Base-by-base conservation (phyloP, 2,888 invertebrate genomes). In the Nasonia oneida region DNA sequence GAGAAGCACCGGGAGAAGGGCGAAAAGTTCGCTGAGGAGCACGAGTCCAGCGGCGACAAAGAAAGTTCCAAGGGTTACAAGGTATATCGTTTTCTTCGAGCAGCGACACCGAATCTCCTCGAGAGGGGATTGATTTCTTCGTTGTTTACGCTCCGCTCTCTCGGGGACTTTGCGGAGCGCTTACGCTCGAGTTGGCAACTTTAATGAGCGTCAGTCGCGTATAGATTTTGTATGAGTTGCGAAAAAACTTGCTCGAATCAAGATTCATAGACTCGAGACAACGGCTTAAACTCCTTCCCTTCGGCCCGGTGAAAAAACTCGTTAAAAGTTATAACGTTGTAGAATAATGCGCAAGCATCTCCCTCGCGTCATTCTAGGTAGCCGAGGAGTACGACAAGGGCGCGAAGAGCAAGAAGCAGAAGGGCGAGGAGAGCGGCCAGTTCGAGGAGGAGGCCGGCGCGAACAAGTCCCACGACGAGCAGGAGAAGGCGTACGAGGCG, bases 391-490 rank as follows among this genome's bases (percentile, higher is more conserved):
- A 88, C 73, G 91, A 92, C 73, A 91, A 91, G 82, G 91, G 90
- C 6, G 89, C 90, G 79, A 90, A 90, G 75, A 91, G 95, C n/a
- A 92, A 94, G 87, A 95, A 95, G 88, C 94, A 94, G 90, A 93
- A 81, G 50, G 83, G 73, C 82, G 94, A 94, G 61, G 92, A 94
- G 10, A 94, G 95, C 90, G 84, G 82, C 0, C 73, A 81, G 14
- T 18, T 8, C 3, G 12, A 94, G 94, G 1, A 94, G 95, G 88
- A 94, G 94, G 83, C 94, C 95, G 87, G 94, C 94, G 87, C 95
- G 94, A 29, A 94, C 77, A 95, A 95, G 89, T 95, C 94, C 0
- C 94, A 95, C 87, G 93, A 95, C 76, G 94, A 94, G 87, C 93
- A 94, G 2, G 95, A 94, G 0, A 93, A 95, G 94, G 15, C 94